phyloP scores from a whole-genome alignment of 2,888 invertebrate species.

The Exephanes ischioxanthus region DNA sequence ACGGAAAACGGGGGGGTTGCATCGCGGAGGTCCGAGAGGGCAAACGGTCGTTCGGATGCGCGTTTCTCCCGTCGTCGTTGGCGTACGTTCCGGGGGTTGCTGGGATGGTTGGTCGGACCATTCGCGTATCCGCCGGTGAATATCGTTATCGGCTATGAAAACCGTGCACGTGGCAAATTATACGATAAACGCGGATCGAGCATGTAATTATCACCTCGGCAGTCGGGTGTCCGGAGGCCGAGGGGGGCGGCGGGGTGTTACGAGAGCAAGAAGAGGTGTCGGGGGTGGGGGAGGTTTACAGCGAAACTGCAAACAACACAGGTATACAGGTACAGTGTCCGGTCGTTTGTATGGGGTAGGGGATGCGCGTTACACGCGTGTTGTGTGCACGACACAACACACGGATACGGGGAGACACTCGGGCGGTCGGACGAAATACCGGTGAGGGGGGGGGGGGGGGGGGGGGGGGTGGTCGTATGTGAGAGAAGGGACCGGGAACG shows the following conservation, averaged over 20 bases:
- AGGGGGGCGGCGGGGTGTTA: conserved; percentile 20
- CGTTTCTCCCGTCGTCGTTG: conserved; percentile 48
- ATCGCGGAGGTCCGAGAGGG: conserved; percentile 17
- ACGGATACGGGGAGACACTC: not conserved
- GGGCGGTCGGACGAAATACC: conserved; percentile 47
- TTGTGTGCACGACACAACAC: not conserved
- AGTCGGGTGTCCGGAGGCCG: conserved; percentile 66
- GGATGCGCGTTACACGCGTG: not conserved
- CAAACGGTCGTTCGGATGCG: conserved; percentile 13
- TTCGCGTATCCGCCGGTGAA: conserved; percentile 61
- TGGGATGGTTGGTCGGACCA: conserved; percentile 23
- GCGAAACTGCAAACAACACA: conserved; percentile 55
- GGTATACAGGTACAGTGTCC: not conserved
- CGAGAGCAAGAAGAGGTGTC: conserved; percentile 15
- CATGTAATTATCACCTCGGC: conserved; percentile 83
- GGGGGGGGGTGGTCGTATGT: conserved; percentile 54
- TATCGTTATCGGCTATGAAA: conserved; percentile 81
- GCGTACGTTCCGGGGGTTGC: conserved; percentile 30
- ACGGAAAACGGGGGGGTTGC: not conserved
- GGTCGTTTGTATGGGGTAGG: conserved; percentile 24
- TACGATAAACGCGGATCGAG: conserved; percentile 80
- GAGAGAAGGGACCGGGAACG: conserved; percentile 61
- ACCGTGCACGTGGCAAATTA: conserved; percentile 81
- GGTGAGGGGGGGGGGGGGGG: conserved; percentile 31
- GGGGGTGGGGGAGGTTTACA: conserved; percentile 19